Conservation (phyloP, 2,888 invertebrate species). For the Brassicogethes aeneus region DNA sequence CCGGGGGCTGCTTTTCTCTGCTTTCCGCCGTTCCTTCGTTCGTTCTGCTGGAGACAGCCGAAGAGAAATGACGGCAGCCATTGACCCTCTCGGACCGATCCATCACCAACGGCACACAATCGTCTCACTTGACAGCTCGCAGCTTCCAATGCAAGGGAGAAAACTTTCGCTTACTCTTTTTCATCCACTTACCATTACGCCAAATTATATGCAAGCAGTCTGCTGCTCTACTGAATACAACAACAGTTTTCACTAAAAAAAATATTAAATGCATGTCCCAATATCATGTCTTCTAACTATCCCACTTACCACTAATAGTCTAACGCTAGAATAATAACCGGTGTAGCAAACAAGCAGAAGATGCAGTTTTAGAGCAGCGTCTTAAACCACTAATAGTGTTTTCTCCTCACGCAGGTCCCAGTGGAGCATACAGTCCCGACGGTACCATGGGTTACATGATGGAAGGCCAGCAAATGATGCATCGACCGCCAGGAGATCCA, state of each 20-base stretch:
- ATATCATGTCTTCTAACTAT: no score
- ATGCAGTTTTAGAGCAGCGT: constrained; percentile 42
- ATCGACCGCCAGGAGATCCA: constrained; percentile 87
- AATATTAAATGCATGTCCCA: no score
- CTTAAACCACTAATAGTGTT: constrained; percentile 61
- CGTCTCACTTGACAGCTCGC: constrained; percentile 21
- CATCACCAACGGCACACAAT: constrained; percentile 36
- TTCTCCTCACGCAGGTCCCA: constrained; percentile 88
- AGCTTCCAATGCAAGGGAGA: not conserved
- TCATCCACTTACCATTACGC: no score
- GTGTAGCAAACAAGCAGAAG: no score
- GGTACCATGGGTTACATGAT: constrained; percentile 96
- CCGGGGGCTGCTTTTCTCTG: constrained; percentile 24
- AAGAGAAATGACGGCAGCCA: constrained; percentile 54
- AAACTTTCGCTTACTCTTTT: not conserved
- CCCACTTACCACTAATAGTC: no score
- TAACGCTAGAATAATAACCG: no score
- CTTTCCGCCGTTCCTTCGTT: constrained; percentile 19
- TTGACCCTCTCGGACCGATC: constrained; percentile 53
- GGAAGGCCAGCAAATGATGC: constrained; percentile 97
- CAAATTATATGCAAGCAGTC: no score
- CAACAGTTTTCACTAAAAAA: no score
- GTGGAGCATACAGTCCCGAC: constrained; percentile 93
- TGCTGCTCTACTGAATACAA: no score
- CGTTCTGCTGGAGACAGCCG: constrained; percentile 46